Conservation (phyloP, 1,140 invertebrate species). For the Steinernema feltiae region DNA sequence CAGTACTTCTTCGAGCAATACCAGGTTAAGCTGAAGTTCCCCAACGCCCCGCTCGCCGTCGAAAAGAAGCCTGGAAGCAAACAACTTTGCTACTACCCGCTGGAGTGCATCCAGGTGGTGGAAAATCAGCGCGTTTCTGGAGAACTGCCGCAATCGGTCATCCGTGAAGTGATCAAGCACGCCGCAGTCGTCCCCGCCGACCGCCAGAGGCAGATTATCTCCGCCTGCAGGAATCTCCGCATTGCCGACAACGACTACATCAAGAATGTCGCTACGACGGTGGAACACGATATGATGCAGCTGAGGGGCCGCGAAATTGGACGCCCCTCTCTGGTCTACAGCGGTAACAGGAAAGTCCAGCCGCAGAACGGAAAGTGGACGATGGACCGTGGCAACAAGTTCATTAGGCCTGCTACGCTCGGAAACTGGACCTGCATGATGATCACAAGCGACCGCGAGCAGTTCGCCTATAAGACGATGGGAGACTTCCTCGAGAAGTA, state of each 20-base stretch:
- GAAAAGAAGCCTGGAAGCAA: background rate
- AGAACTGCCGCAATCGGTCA: constrained; percentile 23
- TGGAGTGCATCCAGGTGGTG: constrained; percentile 21
- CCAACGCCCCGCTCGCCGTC: constrained; percentile 5
- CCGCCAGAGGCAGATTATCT: constrained; percentile 3
- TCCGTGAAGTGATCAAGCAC: constrained; percentile 22
- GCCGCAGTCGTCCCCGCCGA: constrained; percentile 20
- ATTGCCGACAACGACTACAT: constrained; percentile 12
- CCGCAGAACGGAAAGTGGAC: constrained; percentile 11
- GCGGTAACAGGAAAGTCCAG: background rate
- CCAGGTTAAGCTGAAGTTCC: constrained; percentile 16
- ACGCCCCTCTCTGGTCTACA: background rate
- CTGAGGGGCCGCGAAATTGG: background rate
- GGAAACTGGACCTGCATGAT: constrained; percentile 7
- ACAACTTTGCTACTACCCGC: background rate
- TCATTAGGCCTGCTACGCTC: background rate
- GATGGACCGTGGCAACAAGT: background rate
- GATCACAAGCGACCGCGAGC: background rate
- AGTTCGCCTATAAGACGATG: background rate
- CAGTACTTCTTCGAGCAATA: constrained; percentile 27
- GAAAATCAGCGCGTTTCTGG: constrained; percentile 27
- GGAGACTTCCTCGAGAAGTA: background rate
- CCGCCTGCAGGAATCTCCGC: background rate
- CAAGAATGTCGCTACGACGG: constrained; percentile 1
- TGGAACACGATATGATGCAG: constrained; percentile 15